These are phyloP conservation scores for Salminus brasiliensis DNA, from an alignment of 2,113 vertebrate species.

Conservation along the genomic window DNA sequence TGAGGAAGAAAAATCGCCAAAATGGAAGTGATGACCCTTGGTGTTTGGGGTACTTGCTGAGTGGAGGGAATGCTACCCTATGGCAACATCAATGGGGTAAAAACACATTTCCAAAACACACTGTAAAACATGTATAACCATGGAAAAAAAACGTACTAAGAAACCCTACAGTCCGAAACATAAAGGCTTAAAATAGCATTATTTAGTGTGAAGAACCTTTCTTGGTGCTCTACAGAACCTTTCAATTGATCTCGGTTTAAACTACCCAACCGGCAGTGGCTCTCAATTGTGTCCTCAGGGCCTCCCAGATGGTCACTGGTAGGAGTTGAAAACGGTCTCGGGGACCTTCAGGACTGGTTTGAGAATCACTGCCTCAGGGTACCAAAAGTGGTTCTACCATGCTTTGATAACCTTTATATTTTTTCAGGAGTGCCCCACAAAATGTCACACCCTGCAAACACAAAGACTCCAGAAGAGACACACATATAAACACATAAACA, in stretches of 20 bases:
- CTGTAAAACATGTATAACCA: neutral
- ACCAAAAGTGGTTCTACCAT: neutral
- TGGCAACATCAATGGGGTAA: neutral
- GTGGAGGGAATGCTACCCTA: neutral
- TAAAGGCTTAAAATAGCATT: too few relatives aligned
- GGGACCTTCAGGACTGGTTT: too few relatives aligned
- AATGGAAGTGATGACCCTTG: neutral
- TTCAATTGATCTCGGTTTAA: too few relatives aligned
- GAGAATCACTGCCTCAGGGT: too few relatives aligned
- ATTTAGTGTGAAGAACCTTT: too few relatives aligned
- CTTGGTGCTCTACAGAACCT: neutral
- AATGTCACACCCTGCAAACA: neutral
- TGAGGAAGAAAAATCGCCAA: neutral
- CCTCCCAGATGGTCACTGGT: too few relatives aligned
- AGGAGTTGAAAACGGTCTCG: too few relatives aligned
- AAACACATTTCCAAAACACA: neutral
- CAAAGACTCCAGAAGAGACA: neutral
- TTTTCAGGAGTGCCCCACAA: neutral
- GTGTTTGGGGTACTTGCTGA: neutral
- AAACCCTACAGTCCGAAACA: neutral
- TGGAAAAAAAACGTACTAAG: neutral
- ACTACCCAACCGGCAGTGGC: too few relatives aligned
- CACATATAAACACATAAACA: slow-evolving; percentile 19
- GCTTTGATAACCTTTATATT: neutral
- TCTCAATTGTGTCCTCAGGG: too few relatives aligned